A percentile compares a stretch with the other conserved stretches of the same genome.
Evolutionary conservation across 2,113 vertebrate species (phyloP).

Genomic region (Nerophis ophidion): DNA sequence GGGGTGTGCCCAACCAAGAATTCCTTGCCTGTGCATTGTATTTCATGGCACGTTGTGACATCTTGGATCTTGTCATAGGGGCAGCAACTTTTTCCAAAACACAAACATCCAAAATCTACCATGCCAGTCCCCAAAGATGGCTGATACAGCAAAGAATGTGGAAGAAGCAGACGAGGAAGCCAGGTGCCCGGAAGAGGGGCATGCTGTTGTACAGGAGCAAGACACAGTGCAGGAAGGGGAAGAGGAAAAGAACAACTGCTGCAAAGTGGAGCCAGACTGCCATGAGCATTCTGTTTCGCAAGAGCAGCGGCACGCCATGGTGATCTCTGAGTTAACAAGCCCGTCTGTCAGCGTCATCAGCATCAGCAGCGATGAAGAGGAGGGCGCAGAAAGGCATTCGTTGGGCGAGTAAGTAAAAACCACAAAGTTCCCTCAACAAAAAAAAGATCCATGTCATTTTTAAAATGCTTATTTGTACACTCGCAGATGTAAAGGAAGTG

Average conservation of each 20-base stretch:
- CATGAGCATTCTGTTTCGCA: constrained; percentile 68
- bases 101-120: constrained; percentile 82
- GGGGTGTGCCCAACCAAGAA: neutral
- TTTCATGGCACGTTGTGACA: neutral
- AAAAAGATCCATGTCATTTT: neutral
- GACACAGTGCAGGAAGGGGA: constrained; percentile 59
- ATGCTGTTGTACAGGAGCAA: constrained; percentile 52
- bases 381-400: constrained; percentile 72
- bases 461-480: neutral
- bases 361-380: constrained; percentile 93
- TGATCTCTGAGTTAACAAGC: constrained; percentile 83
- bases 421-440: neutral
- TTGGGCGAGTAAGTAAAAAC: constrained; percentile 79
- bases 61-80: constrained; percentile 64
- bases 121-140: constrained; percentile 89
- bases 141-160: constrained; percentile 78
- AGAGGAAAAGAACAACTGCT: constrained; percentile 54
- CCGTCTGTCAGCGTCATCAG: constrained; percentile 91
- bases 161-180: constrained; percentile 69
- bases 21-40: neutral
- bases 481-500: constrained; percentile 85
- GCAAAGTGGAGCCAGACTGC: constrained; percentile 73
- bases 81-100: constrained; percentile 80
- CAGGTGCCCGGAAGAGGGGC: constrained; percentile 73
- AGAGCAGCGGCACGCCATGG: constrained; percentile 82